Evolutionary conservation across 2,113 vertebrate species (phyloP), one percentile per base, ranked within the genome.

Genomic region (Poeciliopsis occidentalis): DNA sequence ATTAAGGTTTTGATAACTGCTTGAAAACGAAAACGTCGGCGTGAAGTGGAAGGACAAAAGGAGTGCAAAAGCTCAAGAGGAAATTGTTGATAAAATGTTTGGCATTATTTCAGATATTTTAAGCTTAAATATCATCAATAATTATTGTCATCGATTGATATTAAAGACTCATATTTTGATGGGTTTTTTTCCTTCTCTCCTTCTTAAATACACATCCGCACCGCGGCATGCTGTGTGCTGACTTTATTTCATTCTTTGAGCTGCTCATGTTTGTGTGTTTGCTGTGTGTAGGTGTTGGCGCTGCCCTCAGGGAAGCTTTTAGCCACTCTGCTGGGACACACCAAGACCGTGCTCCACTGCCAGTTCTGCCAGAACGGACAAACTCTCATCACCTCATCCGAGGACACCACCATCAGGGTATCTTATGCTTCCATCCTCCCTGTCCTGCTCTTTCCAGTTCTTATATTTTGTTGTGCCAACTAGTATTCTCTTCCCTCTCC

Each of bases 381-480:
- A 72, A 95, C 85, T 0, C 94, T 99, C 2, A 87, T 98, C 93
- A 95, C 95, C 22, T 97, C 96, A 73, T 97, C 97, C 0, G 97
- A 96, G 84, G 96, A 98, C 61, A 82, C 95, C 68, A 93, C 93
- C 66, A 90, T 99, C 82, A 93, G 97, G 95, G 98, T 98, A 82
- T 84, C 92, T 41, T 97, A 80, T 82, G 91, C 47, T 34, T 26
- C 24, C 30, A n/a, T 24, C 44, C 54, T 37, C 69, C 19, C 57
- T 22, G 37, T 61, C 69, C n/a, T 61, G 26, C 44, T 61, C 31
- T 37, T 37, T 11, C 10, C 30, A 12, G 2, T 30, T 44, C 30
- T 62, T 71, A 12, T 17, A 17, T 64, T 27, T 69, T 62, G 60
- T 24, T 71, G 8, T 74, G 15, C 60, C 65, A 19, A 1, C 8